phyloP scores from a whole-genome alignment of 92 coral and sea anemone genomes.

The Micromussa lordhowensis region DNA sequence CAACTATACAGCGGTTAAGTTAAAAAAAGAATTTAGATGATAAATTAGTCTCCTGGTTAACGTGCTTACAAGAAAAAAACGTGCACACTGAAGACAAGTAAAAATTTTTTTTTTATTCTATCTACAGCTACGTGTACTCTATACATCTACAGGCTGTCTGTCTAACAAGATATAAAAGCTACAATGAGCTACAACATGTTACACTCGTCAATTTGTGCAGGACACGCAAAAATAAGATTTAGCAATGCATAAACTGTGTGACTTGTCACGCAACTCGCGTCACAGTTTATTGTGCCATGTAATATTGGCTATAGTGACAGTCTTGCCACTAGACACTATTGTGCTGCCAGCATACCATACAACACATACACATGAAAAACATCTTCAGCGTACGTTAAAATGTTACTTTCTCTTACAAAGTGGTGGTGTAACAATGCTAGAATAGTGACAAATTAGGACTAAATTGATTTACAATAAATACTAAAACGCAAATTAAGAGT shows the following conservation, averaged over 20 bases:
- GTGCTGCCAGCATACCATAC: no score
- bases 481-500: neutral
- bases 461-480: neutral
- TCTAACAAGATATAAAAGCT: neutral
- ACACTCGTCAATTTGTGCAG: neutral
- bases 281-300: neutral
- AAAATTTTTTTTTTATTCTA: neutral
- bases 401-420: neutral
- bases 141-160: neutral
- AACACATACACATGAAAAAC: no score
- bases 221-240: neutral
- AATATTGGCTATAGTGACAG: neutral
- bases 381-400: no score
- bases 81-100: neutral
- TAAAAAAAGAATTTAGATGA: no score
- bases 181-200: no score
- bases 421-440: neutral
- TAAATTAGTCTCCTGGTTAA: no score
- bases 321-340: no score
- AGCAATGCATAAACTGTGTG: no score
- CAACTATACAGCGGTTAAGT: no score
- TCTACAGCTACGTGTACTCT: neutral
- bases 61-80: neutral
- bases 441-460: neutral
- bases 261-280: neutral